A percentile compares a stretch with the other conserved stretches of the same genome.
These are phyloP conservation scores for Polietes domitor DNA, from an alignment of 2,888 invertebrate genomes.

Conservation along the genomic window DNA sequence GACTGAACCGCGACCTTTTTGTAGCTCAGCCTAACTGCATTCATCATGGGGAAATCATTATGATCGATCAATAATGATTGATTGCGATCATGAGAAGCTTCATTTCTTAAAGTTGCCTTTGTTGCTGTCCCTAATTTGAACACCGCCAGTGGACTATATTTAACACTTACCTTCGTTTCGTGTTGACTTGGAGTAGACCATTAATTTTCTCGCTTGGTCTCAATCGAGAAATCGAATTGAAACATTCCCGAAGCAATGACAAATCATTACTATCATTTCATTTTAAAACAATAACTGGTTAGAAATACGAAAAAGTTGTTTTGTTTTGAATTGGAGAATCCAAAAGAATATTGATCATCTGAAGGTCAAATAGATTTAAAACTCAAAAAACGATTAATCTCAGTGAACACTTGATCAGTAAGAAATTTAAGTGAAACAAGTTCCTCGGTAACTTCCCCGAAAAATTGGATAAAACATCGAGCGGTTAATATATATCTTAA, in stretches of 20 bases:
- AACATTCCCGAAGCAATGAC: not conserved
- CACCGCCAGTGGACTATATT: not conserved
- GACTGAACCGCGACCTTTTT: too few species aligned
- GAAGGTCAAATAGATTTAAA: too few species aligned
- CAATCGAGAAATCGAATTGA: not conserved
- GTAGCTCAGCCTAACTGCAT: not conserved
- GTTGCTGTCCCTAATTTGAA: not conserved
- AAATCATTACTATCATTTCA: not conserved
- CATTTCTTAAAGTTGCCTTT: not conserved
- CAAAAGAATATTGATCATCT: too few species aligned
- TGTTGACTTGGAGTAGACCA: not conserved
- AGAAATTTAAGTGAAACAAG: too few species aligned
- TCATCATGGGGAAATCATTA: not conserved
- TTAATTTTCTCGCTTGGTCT: not conserved
- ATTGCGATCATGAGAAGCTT: not conserved
- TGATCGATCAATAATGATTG: slow-evolving; percentile 14
- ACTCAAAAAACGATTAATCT: too few species aligned
- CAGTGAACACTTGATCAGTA: too few species aligned
- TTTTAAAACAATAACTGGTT: too few species aligned
- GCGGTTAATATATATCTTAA: too few species aligned
- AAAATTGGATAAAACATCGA: too few species aligned
- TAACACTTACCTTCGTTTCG: not conserved
- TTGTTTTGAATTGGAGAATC: too few species aligned
- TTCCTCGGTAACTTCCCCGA: too few species aligned
- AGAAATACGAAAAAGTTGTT: too few species aligned